Evolutionary conservation across 2,113 vertebrate genomes (phyloP), one percentile per base, ranked within the genome.

Genomic region (Mastomys natalensis): DNA sequence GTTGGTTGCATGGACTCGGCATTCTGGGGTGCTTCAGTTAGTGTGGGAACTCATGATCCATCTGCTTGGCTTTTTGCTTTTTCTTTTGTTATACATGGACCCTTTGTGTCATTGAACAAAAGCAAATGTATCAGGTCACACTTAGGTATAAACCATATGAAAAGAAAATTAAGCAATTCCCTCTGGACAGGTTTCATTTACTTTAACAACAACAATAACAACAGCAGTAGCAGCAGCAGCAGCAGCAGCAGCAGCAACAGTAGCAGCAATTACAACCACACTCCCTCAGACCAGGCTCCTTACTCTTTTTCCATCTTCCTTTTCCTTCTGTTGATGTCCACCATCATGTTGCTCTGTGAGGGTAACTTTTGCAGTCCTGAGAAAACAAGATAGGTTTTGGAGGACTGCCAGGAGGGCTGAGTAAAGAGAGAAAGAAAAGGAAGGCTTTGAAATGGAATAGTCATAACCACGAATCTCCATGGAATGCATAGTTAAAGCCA

Each of bases 351-450:
- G 0, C 13, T 0, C 0, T 15, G 7, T 0, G 95, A 93, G 0
- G 94, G 97, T 91, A 98, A 95, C n/a, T 90, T 29, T 43, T 68
- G 92, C 68, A 97, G 91, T 48, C 97, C 97, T 98, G 48, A 29
- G 58, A 60, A 82, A 82, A 78, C 93, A 31, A 37, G 40, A 55
- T 13, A 77, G 90, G 48, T 13, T n/a, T 13, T 24, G 81, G 1
- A 81, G 53, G 51, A 58, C 9, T 68, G 24, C 81, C 34, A 93
- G 19, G 37, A 86, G 58, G 51, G 10, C 29, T 1, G 0, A 26
- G 24, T 40, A 11, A 60, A 84, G 62, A 81, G 24, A 45, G 76
- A 12, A 6, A 82, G 45, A 80, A 74, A 55, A 78, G 26, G 68
- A 40, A 68, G 7, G 26, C 31, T 58, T 74, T 72, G 58, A 19